phyloP scores from a whole-genome alignment of 2,888 invertebrate genomes.

The Diogma glabrata region DNA sequence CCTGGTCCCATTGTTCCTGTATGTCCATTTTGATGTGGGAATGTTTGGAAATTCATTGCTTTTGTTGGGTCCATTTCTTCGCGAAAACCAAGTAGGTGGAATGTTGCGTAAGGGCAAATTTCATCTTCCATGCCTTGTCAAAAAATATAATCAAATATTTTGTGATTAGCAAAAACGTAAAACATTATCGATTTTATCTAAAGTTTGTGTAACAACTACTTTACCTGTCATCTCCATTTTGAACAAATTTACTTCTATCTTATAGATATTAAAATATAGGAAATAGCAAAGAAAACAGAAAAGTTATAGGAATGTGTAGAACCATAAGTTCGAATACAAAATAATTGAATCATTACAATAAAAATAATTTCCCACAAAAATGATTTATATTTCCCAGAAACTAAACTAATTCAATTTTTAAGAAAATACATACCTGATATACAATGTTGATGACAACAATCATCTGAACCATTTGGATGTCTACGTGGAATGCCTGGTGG shows the following conservation, averaged over 20 bases:
- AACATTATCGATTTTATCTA: too few species aligned
- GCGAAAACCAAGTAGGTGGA: conserved; percentile 89
- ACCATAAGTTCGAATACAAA: too few species aligned
- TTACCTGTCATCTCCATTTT: too few species aligned
- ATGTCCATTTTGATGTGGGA: conserved; percentile 58
- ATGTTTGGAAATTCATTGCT: conserved; percentile 81
- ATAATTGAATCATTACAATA: too few species aligned
- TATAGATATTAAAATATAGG: too few species aligned
- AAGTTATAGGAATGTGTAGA: background rate
- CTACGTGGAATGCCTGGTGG: conserved; percentile 46
- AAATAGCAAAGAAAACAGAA: background rate
- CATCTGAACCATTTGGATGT: conserved; percentile 30
- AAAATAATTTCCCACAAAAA: too few species aligned
- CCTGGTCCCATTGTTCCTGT: conserved; percentile 65
- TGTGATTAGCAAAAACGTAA: too few species aligned
- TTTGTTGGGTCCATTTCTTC: conserved; percentile 92
- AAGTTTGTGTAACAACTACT: too few species aligned
- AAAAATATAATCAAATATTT: too few species aligned
- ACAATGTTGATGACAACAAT: conserved; percentile 34
- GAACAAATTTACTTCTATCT: too few species aligned
- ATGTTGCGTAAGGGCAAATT: conserved; percentile 93
- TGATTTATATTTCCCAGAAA: too few species aligned
- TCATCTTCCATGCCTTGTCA: conserved; percentile 83
- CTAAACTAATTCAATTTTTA: too few species aligned
- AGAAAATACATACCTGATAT: conserved; percentile 29